Conservation (phyloP, 1,140 invertebrate species). For the Bombus picipes region DNA sequence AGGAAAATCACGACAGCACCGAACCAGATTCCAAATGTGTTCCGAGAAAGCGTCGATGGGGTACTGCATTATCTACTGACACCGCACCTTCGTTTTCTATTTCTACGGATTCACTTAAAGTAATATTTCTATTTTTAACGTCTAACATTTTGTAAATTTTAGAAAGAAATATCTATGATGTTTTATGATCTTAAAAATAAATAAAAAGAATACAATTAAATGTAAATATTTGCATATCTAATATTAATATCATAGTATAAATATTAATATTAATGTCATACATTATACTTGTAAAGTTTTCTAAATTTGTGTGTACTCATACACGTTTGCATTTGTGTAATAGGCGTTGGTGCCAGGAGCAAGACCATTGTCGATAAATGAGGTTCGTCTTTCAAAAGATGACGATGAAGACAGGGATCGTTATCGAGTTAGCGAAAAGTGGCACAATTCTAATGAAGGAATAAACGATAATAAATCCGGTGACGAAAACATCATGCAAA, state of each 20-base stretch:
- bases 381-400: conserved; percentile 80
- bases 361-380: conserved; percentile 82
- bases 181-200: background rate
- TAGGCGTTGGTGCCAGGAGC: conserved; percentile 84
- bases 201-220: background rate
- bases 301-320: background rate
- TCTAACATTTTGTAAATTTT: background rate
- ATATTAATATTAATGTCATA: background rate
- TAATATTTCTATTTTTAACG: conserved; percentile 60
- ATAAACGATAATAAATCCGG: conserved; percentile 68
- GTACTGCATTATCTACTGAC: conserved; percentile 74
- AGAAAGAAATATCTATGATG: background rate
- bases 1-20: conserved; percentile 76
- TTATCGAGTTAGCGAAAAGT: conserved; percentile 72
- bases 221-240: background rate
- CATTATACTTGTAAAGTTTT: background rate
- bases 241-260: background rate
- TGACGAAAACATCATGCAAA: conserved; percentile 67
- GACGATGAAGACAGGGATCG: conserved; percentile 78
- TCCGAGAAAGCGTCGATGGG: conserved; percentile 81
- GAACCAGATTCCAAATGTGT: conserved; percentile 75
- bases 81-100: conserved; percentile 79
- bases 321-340: conserved; percentile 19
- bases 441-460: conserved; percentile 69
- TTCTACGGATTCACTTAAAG: conserved; percentile 83